A percentile compares a stretch with the other conserved stretches of the same genome.
These are phyloP conservation scores for Brachypalpus laphriformis DNA, from an alignment of 2,888 invertebrate genomes.

Conservation along the genomic window DNA sequence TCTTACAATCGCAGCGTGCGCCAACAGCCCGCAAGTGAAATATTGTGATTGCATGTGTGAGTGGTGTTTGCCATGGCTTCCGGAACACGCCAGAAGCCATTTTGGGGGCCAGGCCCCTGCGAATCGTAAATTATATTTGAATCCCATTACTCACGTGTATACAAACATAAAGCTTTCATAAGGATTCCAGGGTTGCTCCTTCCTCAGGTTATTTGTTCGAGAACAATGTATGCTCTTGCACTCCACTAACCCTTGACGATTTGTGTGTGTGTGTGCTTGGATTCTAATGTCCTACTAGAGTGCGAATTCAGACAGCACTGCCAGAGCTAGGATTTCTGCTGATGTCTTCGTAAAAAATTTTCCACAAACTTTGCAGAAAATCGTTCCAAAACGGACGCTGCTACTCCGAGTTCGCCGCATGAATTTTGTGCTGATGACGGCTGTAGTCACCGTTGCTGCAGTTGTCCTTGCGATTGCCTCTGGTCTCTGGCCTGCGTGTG, in stretches of 20 bases:
- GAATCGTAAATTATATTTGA: slow-evolving; percentile 73
- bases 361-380: slow-evolving; percentile 56
- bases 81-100: slow-evolving; percentile 70
- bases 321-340: slow-evolving; percentile 35
- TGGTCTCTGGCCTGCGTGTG: slow-evolving; percentile 22
- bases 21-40: slow-evolving; percentile 68
- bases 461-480: slow-evolving; percentile 47
- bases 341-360: slow-evolving; percentile 52
- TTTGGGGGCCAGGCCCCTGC: slow-evolving; percentile 40
- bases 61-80: slow-evolving; percentile 67
- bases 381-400: not conserved
- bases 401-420: slow-evolving; percentile 21
- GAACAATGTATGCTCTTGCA: not conserved
- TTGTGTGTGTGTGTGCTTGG: not conserved
- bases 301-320: slow-evolving; percentile 37
- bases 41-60: slow-evolving; percentile 71
- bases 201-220: slow-evolving; percentile 27
- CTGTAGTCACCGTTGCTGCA: slow-evolving; percentile 17
- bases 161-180: slow-evolving; percentile 70
- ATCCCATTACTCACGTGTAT: slow-evolving; percentile 71
- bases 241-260: slow-evolving; percentile 12
- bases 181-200: slow-evolving; percentile 38
- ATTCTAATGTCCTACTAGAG: slow-evolving; percentile 16
- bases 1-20: slow-evolving; percentile 55
- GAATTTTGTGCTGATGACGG: slow-evolving; percentile 66